Evolutionary conservation across 2,888 invertebrate species (phyloP), one percentile per base, ranked within the genome.

Genomic region (Euplagia quadripunctaria): DNA sequence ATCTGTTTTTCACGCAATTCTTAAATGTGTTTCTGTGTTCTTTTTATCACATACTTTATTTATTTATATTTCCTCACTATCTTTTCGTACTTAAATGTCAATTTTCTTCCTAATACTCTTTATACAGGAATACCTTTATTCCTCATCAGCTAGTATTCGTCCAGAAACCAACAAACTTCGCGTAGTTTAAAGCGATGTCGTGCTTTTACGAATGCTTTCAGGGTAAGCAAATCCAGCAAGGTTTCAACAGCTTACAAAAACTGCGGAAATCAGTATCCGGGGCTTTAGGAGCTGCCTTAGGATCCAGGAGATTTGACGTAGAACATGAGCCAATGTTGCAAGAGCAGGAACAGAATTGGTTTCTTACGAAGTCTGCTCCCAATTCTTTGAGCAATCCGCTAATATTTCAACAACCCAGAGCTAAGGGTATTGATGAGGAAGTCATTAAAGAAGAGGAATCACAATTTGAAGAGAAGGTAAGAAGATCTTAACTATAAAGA

Each of bases 291-390:
- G 94, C 94, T 0, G 96, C 96, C 0, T 85, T 96, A 9, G 96
- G 96, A 3, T 93, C 96, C 9, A 92, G 95, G 76, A 91, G 94
- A 71, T 93, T 96, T 75, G 96, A 96, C 63, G 73, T 94, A 55
- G 96, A 96, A 69, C 96, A 96, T 76, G 96, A 95, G 80, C 94
- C 94, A 0, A 95, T 94, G 91, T 83, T 94, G n/a, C 94, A 96
- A 74, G 95, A 95, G 78, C 93, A 93, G 0, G 95, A 95, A 81
- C 94, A 94, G 83, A 98, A 98, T 90, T 98, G 98, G 98, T 97
- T 98, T 84, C 91, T 98, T 52, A 98, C 98, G 74, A 97, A 97
- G 85, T 98, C 98, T 17, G 97, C 98, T 1, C 98, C 98, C 3
- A 98, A 97, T 89, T 98, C 98, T 0, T 91, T 98, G 84, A 97